A percentile compares a stretch with the other conserved stretches of the same genome.
Evolutionary conservation across 2,888 invertebrate species (phyloP).

Genomic region (Anthrax anthrax): DNA sequence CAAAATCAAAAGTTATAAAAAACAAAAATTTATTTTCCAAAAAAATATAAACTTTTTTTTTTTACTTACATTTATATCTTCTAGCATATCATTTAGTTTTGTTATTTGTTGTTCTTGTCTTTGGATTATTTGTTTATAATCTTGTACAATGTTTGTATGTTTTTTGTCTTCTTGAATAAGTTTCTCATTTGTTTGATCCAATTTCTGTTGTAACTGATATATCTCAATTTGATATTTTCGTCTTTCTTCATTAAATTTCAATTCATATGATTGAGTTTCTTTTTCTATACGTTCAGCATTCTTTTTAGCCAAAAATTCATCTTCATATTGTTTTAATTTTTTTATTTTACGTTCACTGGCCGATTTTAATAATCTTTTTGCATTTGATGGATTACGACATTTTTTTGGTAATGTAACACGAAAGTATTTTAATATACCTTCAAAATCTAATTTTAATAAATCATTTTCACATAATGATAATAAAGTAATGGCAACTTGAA

Average conservation of each 20-base stretch:
- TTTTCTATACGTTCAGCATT: slow-evolving; percentile 49
- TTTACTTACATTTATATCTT: slow-evolving; percentile 46
- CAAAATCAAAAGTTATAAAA: slow-evolving; percentile 2
- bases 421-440: slow-evolving; percentile 95
- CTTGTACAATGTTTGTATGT: slow-evolving; percentile 69
- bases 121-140: slow-evolving; percentile 86
- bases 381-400: slow-evolving; percentile 80
- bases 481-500: slow-evolving; percentile 90
- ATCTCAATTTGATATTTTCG: slow-evolving; percentile 36
- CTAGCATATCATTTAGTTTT: slow-evolving; percentile 41
- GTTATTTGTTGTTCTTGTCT: slow-evolving; percentile 70
- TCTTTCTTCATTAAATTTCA: slow-evolving; percentile 38
- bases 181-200: slow-evolving; percentile 59
- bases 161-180: slow-evolving; percentile 57
- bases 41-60: neutral
- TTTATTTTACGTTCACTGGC: slow-evolving; percentile 88
- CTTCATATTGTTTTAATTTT: slow-evolving; percentile 87
- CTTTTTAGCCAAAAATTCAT: slow-evolving; percentile 69
- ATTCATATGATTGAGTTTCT: slow-evolving; percentile 54
- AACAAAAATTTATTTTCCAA: neutral
- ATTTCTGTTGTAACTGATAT: slow-evolving; percentile 55
- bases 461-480: slow-evolving; percentile 86
- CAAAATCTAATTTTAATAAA: slow-evolving; percentile 85
- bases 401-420: slow-evolving; percentile 93
- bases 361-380: slow-evolving; percentile 74